These are phyloP conservation scores for Ceryle rudis DNA, from an alignment of 2,797 vertebrate species.

Conservation along the genomic window DNA sequence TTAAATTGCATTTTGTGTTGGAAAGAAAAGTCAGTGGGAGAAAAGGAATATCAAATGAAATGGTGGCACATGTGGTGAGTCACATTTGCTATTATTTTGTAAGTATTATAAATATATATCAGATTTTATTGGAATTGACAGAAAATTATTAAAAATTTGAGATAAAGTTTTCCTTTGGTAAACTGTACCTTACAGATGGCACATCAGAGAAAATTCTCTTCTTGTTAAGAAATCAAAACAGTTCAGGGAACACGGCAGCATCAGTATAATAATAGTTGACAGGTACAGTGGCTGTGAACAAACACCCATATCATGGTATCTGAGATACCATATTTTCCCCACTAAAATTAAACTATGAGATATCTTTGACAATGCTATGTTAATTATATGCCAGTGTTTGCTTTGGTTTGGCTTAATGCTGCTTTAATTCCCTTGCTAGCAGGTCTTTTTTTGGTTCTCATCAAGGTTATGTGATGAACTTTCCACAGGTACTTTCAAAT, in stretches of 20 bases:
- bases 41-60: conserved; percentile 62
- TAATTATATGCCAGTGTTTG: conserved; percentile 1
- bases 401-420: conserved; percentile 10
- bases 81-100: conserved; percentile 71
- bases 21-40: conserved; percentile 65
- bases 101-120: conserved; percentile 59
- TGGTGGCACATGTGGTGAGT: conserved; percentile 65
- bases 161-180: conserved; percentile 50
- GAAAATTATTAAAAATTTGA: conserved; percentile 70
- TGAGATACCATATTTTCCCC: conserved; percentile 66
- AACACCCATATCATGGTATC: conserved; percentile 64
- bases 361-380: conserved; percentile 48
- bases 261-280: conserved; percentile 65
- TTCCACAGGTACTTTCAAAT: neutral
- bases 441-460: neutral
- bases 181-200: conserved; percentile 62
- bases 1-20: conserved; percentile 61
- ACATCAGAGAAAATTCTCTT: conserved; percentile 61
- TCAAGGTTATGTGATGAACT: neutral
- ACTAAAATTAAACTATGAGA: conserved; percentile 67
- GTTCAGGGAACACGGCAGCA: conserved; percentile 63
- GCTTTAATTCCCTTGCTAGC: neutral
- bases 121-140: conserved; percentile 68
- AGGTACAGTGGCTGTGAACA: conserved; percentile 62
- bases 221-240: conserved; percentile 67